Base-by-base conservation (phyloP, 1,140 invertebrate genomes). In the Drosophila tani region DNA sequence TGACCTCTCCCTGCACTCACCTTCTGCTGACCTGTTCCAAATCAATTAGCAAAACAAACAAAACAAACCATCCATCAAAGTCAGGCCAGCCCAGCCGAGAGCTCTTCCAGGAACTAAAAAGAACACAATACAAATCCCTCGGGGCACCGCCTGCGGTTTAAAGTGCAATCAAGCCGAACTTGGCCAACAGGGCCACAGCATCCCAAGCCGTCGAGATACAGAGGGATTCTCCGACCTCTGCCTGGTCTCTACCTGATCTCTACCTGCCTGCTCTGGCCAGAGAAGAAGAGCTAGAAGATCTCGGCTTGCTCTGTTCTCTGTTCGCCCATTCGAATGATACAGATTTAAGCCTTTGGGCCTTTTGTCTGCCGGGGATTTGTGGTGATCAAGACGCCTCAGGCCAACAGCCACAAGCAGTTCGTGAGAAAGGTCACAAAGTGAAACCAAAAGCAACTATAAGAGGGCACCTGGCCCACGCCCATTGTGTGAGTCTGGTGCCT, bases 31-130 rank as follows among this genome's bases (percentile, higher is more conserved):
- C 84, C 85, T 88, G 81, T 75, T 90, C 77, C 50, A 88, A 88
- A 84, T 84, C 84, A 88, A 88, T 90, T 88, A 90, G 85, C 40
- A 81, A 88, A 79, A 75, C 70, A 79, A 87, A 87, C 75, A 77
- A 59, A 70, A 43, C 27, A 55, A 63, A 5, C 21, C 56, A 69
- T 79, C 29, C 65, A 75, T 82, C 66, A 75, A 58, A 46, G 53
- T 35, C 53, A 15, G 50, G 14, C 8, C 47, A 5, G 7, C 2
- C 5, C 46, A 9, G 40, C 32, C 53, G 45, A 70, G 79, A 79
- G 76, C 79, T 79, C 40, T 80, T 80, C 76, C 77, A 27, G 60
- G 77, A 74, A 79, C 46, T 9, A 8, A 27, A 14, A 3, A 29
- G 1, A 11, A 1, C 35, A 15, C 11, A 8, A 24, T 15, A 46